A percentile compares a stretch with the other conserved stretches of the same genome.
Conservation (phyloP, 2,888 invertebrate genomes). For the Leptinotarsa juncta region DNA sequence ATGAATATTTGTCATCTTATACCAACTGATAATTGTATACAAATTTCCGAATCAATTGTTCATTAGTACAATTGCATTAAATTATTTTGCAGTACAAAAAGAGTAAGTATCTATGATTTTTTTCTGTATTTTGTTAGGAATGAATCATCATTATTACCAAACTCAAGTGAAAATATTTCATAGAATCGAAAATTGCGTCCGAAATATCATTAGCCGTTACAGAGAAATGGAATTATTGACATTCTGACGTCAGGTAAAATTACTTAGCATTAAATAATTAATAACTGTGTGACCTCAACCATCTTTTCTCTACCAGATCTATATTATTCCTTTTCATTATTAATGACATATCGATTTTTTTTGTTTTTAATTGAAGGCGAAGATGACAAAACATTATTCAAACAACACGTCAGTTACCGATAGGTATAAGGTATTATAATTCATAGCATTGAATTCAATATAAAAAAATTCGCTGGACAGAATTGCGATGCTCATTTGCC, state of each 20-base stretch:
- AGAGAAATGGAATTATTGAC: conserved; percentile 34
- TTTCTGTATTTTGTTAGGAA: not conserved
- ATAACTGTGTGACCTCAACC: conserved; percentile 45
- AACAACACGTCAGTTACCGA: conserved; percentile 3
- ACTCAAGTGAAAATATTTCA: not conserved
- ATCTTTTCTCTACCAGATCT: conserved; percentile 40
- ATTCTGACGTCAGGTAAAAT: conserved; percentile 41
- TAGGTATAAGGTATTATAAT: not conserved
- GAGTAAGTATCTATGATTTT: no score
- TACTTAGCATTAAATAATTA: conserved; percentile 40
- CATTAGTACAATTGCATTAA: no score
- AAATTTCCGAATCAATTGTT: no score
- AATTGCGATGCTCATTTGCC: no score
- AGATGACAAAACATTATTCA: not conserved
- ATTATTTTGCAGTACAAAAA: no score
- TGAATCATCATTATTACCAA: not conserved
- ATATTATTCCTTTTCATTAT: conserved; percentile 39
- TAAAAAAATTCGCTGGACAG: no score
- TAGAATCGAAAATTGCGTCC: conserved; percentile 17
- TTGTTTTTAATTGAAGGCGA: conserved; percentile 21
- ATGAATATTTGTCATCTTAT: no score
- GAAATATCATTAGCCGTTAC: conserved; percentile 13
- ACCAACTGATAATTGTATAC: no score
- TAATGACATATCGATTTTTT: conserved; percentile 40
- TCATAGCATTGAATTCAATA: not conserved